Evolutionary conservation across 2,888 invertebrate species (phyloP).

Genomic region (Catocala fraxini): DNA sequence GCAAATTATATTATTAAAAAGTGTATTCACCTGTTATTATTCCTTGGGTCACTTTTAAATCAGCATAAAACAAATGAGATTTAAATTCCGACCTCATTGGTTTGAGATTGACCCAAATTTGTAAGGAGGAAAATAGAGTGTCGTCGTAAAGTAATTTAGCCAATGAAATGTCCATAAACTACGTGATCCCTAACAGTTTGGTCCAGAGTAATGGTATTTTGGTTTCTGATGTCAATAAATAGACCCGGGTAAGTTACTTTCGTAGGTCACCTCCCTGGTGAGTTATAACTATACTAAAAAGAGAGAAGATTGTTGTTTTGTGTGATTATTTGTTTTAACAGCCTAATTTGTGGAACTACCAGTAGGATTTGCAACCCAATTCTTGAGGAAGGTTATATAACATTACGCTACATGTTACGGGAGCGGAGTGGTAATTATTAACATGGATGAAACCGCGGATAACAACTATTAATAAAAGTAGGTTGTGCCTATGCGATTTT

Average conservation of each 20-base stretch:
- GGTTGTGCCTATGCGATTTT: too few relatives aligned
- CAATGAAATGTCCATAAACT: slow-evolving; percentile 5
- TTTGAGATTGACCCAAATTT: slow-evolving; percentile 5
- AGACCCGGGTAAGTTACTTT: background rate
- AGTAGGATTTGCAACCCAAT: too few relatives aligned
- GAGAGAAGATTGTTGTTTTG: too few relatives aligned
- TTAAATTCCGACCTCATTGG: background rate
- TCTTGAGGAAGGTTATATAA: too few relatives aligned
- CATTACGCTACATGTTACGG: too few relatives aligned
- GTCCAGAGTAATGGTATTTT: background rate
- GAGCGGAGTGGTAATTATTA: too few relatives aligned
- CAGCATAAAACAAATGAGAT: background rate
- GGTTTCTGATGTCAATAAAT: background rate
- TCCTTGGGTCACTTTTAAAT: background rate
- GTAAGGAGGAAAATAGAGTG: background rate
- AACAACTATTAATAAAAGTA: too few relatives aligned
- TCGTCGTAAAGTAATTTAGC: background rate
- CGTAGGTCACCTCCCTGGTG: background rate
- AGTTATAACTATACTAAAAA: background rate
- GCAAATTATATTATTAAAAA: too few relatives aligned
- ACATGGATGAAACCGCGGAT: too few relatives aligned
- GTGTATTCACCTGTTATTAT: too few relatives aligned
- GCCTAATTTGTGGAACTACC: too few relatives aligned
- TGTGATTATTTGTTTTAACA: too few relatives aligned
- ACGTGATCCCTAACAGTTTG: slow-evolving; percentile 3